Evolutionary conservation across 1,140 invertebrate species (phyloP).

Genomic region (Rhagoletis pomonella): DNA sequence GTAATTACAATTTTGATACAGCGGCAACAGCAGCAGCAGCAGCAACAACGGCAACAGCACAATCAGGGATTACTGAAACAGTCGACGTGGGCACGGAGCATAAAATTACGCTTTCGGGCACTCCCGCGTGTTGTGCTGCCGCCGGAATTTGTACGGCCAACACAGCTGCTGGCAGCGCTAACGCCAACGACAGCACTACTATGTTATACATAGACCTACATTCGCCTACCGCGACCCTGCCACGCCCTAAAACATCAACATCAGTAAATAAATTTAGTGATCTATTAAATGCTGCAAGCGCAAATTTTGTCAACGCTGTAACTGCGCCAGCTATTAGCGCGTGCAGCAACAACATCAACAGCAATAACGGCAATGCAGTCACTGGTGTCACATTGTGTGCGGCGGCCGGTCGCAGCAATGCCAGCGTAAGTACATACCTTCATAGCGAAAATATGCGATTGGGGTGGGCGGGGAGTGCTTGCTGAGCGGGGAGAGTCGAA

Average conservation of each 20-base stretch:
- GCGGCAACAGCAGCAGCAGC: background rate
- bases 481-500: background rate
- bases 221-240: slow-evolving; percentile 44
- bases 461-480: background rate
- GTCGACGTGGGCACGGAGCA: background rate
- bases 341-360: background rate
- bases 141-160: background rate
- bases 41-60: background rate
- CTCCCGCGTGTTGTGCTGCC: background rate
- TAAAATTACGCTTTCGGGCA: background rate
- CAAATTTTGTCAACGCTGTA: slow-evolving; percentile 17
- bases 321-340: slow-evolving; percentile 20
- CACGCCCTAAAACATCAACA: slow-evolving; percentile 20
- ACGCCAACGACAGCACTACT: background rate
- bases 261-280: slow-evolving; percentile 59
- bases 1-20: slow-evolving; percentile 51
- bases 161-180: slow-evolving; percentile 17
- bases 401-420: slow-evolving; percentile 50
- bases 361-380: background rate
- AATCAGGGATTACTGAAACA: background rate
- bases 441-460: background rate
- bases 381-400: background rate
- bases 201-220: slow-evolving; percentile 56
- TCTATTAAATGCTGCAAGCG: slow-evolving; percentile 60
- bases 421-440: slow-evolving; percentile 52